Evolutionary conservation across 2,888 invertebrate species (phyloP).

Genomic region (Mantis religiosa): DNA sequence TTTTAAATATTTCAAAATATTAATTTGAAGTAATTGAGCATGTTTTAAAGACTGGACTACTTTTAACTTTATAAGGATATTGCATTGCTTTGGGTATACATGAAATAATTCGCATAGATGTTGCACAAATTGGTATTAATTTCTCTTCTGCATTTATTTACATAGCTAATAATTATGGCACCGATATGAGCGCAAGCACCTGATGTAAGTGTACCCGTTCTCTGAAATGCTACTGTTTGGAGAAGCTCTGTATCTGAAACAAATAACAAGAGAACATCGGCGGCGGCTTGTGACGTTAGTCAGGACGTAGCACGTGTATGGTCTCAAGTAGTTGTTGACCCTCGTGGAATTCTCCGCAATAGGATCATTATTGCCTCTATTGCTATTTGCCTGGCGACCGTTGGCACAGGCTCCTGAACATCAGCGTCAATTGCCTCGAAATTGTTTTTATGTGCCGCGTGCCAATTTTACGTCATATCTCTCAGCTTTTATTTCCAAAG

Average conservation of each 20-base stretch:
- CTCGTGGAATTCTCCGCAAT: background rate
- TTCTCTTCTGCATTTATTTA: no score
- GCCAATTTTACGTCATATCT: background rate
- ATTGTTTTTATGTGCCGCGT: background rate
- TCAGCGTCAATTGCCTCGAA: background rate
- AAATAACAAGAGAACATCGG: background rate
- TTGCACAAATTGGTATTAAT: no score
- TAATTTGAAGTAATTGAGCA: no score
- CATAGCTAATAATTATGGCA: no score
- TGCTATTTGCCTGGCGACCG: background rate
- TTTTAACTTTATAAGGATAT: no score
- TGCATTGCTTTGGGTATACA: no score
- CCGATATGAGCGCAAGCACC: no score
- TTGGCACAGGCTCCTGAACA: background rate
- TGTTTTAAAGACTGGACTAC: no score
- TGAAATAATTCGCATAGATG: no score
- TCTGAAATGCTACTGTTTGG: no score
- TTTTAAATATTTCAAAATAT: no score
- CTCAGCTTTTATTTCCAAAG: background rate
- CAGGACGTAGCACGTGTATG: background rate
- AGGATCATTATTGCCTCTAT: background rate
- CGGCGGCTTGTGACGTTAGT: background rate
- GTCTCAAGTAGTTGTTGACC: conserved; percentile 14
- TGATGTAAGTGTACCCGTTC: no score
- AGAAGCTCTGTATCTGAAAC: background rate